Evolutionary conservation across 2,797 vertebrate genomes (phyloP).

Genomic region (Serranus cabrilla): DNA sequence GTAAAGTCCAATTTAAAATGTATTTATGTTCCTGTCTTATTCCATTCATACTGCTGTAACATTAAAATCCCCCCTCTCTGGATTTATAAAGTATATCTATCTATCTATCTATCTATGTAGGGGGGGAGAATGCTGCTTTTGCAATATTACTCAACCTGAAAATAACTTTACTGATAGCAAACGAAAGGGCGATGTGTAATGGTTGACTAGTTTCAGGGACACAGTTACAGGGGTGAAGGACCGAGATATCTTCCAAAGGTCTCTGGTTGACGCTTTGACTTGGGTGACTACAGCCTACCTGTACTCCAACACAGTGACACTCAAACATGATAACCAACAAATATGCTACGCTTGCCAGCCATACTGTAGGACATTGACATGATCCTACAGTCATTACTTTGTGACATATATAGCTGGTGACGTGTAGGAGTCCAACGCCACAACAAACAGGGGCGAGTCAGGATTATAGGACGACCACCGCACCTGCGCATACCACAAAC

Average conservation of each 20-base stretch:
- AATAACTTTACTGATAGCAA: slow-evolving; percentile 11
- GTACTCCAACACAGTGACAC: slow-evolving; percentile 26
- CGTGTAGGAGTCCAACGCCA: slow-evolving; percentile 5
- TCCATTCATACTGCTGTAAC: too few relatives aligned
- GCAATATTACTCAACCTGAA: slow-evolving; percentile 14
- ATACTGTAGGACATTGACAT: neutral
- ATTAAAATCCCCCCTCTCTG: too few relatives aligned
- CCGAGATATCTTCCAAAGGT: slow-evolving; percentile 56
- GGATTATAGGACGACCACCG: slow-evolving; percentile 22
- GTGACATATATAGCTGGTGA: too few relatives aligned
- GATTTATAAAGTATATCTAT: too few relatives aligned
- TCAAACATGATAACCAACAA: neutral
- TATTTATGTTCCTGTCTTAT: too few relatives aligned
- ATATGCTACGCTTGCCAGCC: neutral
- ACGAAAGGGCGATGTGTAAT: slow-evolving; percentile 39
- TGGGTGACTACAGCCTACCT: neutral
- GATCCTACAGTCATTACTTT: neutral
- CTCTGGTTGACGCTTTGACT: slow-evolving; percentile 6
- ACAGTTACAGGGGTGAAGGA: slow-evolving; percentile 54
- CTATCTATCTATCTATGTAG: too few relatives aligned
- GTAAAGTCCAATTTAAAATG: too few relatives aligned
- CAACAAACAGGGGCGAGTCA: slow-evolving; percentile 46
- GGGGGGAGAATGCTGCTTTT: neutral
- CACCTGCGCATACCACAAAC: slow-evolving; percentile 64
- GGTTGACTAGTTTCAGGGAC: slow-evolving; percentile 58